Evolutionary conservation across 2,888 invertebrate genomes (phyloP), one percentile per base, ranked within the genome.

Genomic region (Drosophila pegasa): DNA sequence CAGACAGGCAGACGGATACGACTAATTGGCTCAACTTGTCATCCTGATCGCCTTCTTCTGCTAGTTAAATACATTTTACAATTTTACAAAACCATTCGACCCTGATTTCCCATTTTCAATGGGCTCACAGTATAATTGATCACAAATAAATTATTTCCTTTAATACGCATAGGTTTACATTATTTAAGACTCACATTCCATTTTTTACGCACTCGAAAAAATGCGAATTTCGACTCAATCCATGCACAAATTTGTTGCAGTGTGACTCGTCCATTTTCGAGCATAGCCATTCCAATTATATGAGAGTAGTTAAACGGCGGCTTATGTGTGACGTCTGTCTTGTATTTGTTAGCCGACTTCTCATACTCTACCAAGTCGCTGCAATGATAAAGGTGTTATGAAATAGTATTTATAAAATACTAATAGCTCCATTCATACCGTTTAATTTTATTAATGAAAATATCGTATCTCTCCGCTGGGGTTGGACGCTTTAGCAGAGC

Each of bases 271-370:
- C 92, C 92, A 54, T 90, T 90, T 54, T 92, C 91, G 9, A 92
- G 63, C 91, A 92, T 92, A 9, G 92, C 92, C 92, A 92, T 92
- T 2, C 91, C 92, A 43, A 92, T 92, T 3, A 92, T 92, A 71
- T 92, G 91, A 0, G 92, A 92, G 64, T 92, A 92, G 61, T 92
- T 92, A 56, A 92, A 92, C 0, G 92, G 92, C 0, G 92, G 92
- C 48, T 92, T 92, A n/a, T 90, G 90, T 2, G 76, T 75, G 2
- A 89, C 71, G 63, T 92, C 87, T 0, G 81, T 89, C 73, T 88
- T 89, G 65, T 90, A 92, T 29, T 86, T 78, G 2, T 65, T 69
- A 0, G 90, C 88, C 0, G 87, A 81, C 40, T 89, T 80, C 47
- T 91, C 81, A 57, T 92, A 92, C 50, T 89, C 88, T 20, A 68